Percentiles rank a stretch among this genome's conserved stretches.
These are phyloP conservation scores for Caenorhabditis plicata DNA, from an alignment of 2,888 invertebrate genomes.

Conservation along the genomic window DNA sequence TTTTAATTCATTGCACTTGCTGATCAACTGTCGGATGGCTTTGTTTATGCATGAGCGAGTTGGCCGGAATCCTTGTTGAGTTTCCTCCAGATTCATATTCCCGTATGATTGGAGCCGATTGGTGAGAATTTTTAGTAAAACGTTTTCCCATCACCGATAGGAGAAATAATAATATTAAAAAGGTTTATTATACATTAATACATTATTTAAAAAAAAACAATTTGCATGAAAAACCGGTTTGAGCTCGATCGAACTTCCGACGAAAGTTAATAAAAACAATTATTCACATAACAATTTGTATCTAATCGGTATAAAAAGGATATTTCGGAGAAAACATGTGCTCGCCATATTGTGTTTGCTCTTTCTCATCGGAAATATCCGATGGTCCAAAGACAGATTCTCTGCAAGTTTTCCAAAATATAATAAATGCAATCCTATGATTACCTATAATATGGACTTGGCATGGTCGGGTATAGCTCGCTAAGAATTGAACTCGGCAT, in stretches of 20 bases:
- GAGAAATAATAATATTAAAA: not conserved
- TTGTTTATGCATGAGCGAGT: too few relatives aligned
- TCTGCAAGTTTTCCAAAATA: conserved; percentile 28
- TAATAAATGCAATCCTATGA: not conserved
- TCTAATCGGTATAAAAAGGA: conserved; percentile 64
- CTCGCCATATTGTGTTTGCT: conserved; percentile 59
- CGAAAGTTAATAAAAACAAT: too few relatives aligned
- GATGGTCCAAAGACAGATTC: conserved; percentile 61
- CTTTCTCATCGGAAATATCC: conserved; percentile 63
- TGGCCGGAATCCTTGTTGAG: too few relatives aligned
- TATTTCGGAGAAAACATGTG: conserved; percentile 63
- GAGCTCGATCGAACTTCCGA: too few relatives aligned
- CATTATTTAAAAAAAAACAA: not conserved
- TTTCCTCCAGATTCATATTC: too few relatives aligned
- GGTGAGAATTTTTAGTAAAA: too few relatives aligned
- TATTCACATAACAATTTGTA: conserved; percentile 2
- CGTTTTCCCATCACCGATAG: not conserved
- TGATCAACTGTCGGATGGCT: too few relatives aligned
- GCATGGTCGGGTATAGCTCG: conserved; percentile 64
- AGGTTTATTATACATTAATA: not conserved
- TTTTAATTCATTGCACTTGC: too few relatives aligned
- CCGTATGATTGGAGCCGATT: too few relatives aligned
- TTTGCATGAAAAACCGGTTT: not conserved
- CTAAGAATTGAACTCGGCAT: conserved; percentile 64
- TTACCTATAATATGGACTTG: conserved; percentile 63